These are phyloP conservation scores for Brevipalpus yothersi DNA, from an alignment of 1,140 invertebrate genomes.

Conservation along the genomic window DNA sequence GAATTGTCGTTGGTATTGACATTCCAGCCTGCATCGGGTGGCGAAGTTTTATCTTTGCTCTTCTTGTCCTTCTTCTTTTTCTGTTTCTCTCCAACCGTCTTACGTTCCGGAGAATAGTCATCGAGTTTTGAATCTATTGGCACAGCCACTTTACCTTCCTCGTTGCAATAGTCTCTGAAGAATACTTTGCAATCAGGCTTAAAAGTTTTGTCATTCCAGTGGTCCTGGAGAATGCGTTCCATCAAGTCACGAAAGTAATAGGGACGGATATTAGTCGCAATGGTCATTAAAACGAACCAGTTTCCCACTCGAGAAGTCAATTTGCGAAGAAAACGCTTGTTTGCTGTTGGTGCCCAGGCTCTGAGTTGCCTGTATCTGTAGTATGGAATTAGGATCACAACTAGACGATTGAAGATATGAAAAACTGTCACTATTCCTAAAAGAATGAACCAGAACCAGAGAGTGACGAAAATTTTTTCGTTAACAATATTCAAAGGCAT, in stretches of 20 bases:
- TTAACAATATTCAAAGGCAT: constrained; percentile 17
- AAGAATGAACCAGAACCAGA: constrained; percentile 17
- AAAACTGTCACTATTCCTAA: constrained; percentile 12
- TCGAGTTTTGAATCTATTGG: too few species aligned
- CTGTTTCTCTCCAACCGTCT: too few species aligned
- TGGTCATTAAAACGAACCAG: neutral
- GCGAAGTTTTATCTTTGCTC: too few species aligned
- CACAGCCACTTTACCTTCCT: too few species aligned
- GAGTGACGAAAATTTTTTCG: constrained; percentile 16
- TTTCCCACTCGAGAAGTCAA: neutral
- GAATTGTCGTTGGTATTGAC: too few species aligned
- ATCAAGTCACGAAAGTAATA: neutral
- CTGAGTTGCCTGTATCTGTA: neutral
- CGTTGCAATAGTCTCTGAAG: too few species aligned
- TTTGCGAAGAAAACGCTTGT: neutral
- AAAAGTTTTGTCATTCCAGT: neutral
- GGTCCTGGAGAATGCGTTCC: neutral
- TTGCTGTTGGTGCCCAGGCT: neutral
- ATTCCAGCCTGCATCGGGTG: too few species aligned
- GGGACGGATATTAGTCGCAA: neutral
- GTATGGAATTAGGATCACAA: neutral
- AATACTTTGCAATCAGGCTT: too few species aligned
- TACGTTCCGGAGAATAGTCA: too few species aligned
- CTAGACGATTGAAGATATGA: constrained; percentile 18
- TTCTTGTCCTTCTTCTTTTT: too few species aligned